Evolutionary conservation across 2,113 vertebrate species (phyloP).

Genomic region (Garra rufa): DNA sequence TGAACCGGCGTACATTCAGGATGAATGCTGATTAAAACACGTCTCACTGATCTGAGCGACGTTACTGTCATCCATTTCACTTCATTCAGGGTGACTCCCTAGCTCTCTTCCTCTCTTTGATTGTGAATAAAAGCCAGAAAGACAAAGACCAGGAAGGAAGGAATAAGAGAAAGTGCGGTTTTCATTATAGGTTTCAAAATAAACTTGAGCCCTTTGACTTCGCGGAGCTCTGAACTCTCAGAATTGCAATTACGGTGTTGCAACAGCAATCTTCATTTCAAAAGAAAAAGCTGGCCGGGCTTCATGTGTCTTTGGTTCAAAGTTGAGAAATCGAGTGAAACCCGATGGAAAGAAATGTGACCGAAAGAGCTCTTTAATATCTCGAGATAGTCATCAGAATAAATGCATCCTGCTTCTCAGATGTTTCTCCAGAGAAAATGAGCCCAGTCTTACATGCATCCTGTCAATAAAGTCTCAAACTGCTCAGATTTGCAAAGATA

Average conservation of each 20-base stretch:
- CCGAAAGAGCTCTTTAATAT: not conserved
- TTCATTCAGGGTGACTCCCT: constrained; percentile 26
- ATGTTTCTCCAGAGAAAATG: not conserved
- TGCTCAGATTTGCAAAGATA: not conserved
- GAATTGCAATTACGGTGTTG: not conserved
- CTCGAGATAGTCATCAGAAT: not conserved
- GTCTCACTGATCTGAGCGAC: not conserved
- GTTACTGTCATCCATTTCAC: constrained; percentile 4
- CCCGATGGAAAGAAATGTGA: not conserved
- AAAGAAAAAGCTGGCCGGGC: not conserved
- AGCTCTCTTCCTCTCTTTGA: not conserved
- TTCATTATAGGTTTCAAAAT: constrained; percentile 9
- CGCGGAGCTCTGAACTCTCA: not conserved
- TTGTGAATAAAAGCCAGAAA: constrained; percentile 17
- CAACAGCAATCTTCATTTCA: constrained; percentile 14
- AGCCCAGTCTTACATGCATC: not conserved
- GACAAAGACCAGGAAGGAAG: constrained; percentile 34
- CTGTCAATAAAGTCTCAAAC: not conserved
- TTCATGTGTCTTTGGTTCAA: not conserved
- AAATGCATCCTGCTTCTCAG: not conserved
- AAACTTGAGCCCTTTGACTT: constrained; percentile 5
- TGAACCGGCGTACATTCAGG: not conserved
- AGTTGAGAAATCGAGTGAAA: constrained; percentile 2
- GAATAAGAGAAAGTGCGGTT: not conserved
- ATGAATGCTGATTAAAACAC: not conserved